Evolutionary conservation across 2,888 invertebrate genomes (phyloP).

Genomic region (Pemphredon lugubris): DNA sequence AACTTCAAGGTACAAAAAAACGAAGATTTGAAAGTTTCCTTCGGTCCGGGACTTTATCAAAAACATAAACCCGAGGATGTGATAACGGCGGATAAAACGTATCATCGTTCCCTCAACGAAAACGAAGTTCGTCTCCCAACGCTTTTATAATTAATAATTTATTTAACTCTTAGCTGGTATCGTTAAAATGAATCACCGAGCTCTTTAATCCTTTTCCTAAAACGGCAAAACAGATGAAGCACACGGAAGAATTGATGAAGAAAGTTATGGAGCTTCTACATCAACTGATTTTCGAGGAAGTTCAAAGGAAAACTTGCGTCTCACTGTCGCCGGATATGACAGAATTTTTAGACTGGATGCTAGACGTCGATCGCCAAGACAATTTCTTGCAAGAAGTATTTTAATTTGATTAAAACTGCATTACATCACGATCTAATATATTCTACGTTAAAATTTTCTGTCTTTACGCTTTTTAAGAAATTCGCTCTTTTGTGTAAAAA

Average conservation of each 20-base stretch:
- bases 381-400: slow-evolving; percentile 34
- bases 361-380: slow-evolving; percentile 46
- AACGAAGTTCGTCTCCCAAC: slow-evolving; percentile 48
- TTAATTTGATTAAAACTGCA: not conserved
- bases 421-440: too few species aligned
- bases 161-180: too few species aligned
- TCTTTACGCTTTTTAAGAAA: too few species aligned
- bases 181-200: too few species aligned
- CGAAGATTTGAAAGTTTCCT: slow-evolving; percentile 57
- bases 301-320: slow-evolving; percentile 69
- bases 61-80: slow-evolving; percentile 60
- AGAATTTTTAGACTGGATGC: slow-evolving; percentile 71
- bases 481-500: too few species aligned
- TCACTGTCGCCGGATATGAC: slow-evolving; percentile 64
- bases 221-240: slow-evolving; percentile 67
- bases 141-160: too few species aligned
- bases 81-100: slow-evolving; percentile 49
- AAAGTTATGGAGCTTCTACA: slow-evolving; percentile 67
- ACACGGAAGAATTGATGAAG: slow-evolving; percentile 66
- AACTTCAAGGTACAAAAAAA: slow-evolving; percentile 64
- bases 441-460: too few species aligned
- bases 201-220: too few species aligned
- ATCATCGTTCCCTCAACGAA: slow-evolving; percentile 55
- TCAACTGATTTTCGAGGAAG: slow-evolving; percentile 68
- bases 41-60: slow-evolving; percentile 68